Base-by-base conservation (phyloP, 2,113 vertebrate species). In the Rhea americana region DNA sequence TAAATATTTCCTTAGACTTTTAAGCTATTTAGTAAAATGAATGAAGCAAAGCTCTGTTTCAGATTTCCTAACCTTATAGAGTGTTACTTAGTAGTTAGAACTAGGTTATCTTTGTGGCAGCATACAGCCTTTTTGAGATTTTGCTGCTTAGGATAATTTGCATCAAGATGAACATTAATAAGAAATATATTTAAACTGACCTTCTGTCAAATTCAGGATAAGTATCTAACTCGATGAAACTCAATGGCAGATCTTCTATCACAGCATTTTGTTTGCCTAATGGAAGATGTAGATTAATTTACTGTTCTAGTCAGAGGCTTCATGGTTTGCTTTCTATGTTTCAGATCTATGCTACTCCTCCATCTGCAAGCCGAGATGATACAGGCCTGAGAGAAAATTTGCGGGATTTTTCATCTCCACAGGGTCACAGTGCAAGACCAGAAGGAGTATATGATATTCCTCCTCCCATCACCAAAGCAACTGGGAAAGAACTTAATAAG, bases 401-500 rank as follows among this genome's bases (percentile, higher is more conserved):
- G 32, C 98, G 99, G 51, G 99, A 99, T 77, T 99, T 99, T 92
- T 98, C 98, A 0, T 97, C 98, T 96, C 97, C 98, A 4, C 80
- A 97, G 70, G 96, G 94, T 62, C 96, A 96, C 95, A 70, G 50
- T 3, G 51, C 55, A 39, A 97, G 95, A 95, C 94, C 81, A 92
- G 99, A 99, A 93, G 98, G 98, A 5, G 97, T 99, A 25, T 99
- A 99, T 37, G 99, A 99, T 81, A 96, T 99, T n/a, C 99, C 99
- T 37, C 99, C 99, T 5, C 70, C 98, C 5, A 79, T 93, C 67
- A 86, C 97, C 93, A 99, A 98, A 96, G 76, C 96, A 37, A 48
- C 91, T 5, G 97, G 96, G 43, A 97, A 97, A 88, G 98, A 98
- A 59, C 88, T 91, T 22, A 82, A 41, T 21, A 11, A 79, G 9